Evolutionary conservation across 35 echinoderm and acorn worm species (phyloP).

Genomic region (Strongylocentrotus purpuratus): DNA sequence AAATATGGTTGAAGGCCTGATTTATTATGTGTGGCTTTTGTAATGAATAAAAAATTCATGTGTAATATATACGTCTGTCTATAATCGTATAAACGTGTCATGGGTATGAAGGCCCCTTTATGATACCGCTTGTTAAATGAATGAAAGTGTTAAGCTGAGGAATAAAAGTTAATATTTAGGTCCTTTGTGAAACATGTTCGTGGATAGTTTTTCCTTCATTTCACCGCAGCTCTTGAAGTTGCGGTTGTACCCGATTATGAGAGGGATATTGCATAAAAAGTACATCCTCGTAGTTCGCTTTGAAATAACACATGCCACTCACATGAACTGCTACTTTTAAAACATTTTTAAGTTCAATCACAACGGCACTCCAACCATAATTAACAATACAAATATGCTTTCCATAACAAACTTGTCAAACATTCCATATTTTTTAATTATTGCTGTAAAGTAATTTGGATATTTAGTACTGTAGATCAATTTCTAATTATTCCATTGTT

Average conservation of each 20-base stretch:
- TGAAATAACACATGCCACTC: not conserved
- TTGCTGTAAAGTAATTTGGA: not conserved
- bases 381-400: not conserved
- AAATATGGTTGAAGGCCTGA: no score
- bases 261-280: not conserved
- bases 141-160: no score
- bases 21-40: no score
- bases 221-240: no score
- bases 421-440: not conserved
- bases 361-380: not conserved
- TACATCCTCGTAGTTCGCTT: not conserved
- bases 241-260: not conserved
- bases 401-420: not conserved
- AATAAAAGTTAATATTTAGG: no score
- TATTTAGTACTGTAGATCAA: not conserved
- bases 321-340: not conserved
- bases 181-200: no score
- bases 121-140: no score
- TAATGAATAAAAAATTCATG: no score
- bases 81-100: no score
- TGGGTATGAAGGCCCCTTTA: no score
- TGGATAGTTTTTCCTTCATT: no score
- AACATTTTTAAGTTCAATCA: not conserved
- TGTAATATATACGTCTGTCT: no score
- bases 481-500: not conserved